Base-by-base conservation (phyloP, 2,888 invertebrate species). In the Pardosa pseudoannulata region DNA sequence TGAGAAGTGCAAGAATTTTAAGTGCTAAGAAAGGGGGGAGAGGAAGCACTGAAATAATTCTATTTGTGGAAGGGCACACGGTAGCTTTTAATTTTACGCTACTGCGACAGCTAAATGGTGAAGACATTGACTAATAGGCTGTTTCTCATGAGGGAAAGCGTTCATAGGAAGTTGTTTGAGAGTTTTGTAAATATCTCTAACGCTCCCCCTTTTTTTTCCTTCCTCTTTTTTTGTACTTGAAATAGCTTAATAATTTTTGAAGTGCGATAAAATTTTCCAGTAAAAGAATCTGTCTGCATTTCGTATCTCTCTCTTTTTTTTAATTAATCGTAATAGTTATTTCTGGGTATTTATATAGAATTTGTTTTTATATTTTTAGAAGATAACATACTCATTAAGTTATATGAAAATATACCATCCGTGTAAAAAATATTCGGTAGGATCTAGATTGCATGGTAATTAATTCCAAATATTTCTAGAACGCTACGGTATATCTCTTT, bases 41-140 rank as follows among this genome's bases (percentile, higher is more conserved):
- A 13, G 29, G 65, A 62, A 16, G 28, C 23, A 19, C 36, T 27
- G 50, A 31, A 68, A 50, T 73, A 50, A 19, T 67, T 46, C 80
- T 80, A 73, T 80, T 73, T 80, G 80, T 19, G 50, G 73, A n/a
- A 67, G 56, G 62, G 23, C 32, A 41, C 28, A 7, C 31, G 41
- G 81, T 82, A 82, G 81, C 71, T 75, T 64, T 75, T 75, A 64
- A 82, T 82, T 75, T 82, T 71, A 73, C 81, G 81, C 81, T 82
- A 75, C 81, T n/a, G 75, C 62, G 50, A 29, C 7, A 62, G 46
- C 74, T 46, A 73, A 73, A 67, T 56, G 56, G 5, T 36, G 67
- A 39, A 46, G 80, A 82, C 81, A 29, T 62, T 82, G 81, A 82
- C 75, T 70, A 75, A 82, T 82, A 19, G n/a, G 67, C 56, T 29